phyloP scores from a whole-genome alignment of 2,888 invertebrate species.

The Dione juno region DNA sequence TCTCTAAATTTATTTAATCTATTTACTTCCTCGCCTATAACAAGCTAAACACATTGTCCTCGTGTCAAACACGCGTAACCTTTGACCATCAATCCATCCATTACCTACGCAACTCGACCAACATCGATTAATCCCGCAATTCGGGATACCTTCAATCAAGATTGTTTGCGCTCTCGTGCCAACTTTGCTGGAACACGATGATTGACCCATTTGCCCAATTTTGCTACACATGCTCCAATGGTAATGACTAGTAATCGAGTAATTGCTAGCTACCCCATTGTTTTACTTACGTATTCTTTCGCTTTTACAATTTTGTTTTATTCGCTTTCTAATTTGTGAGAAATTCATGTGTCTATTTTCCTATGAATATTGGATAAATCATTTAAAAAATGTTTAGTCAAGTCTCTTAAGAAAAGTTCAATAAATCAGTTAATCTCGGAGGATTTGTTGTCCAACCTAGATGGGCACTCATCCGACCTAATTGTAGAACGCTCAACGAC shows the following conservation, averaged over 20 bases:
- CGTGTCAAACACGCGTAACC: constrained; percentile 14
- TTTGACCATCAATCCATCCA: constrained; percentile 52
- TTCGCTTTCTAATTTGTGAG: neutral
- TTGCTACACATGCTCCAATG: constrained; percentile 28
- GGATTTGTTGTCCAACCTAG: constrained; percentile 55
- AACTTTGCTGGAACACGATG: constrained; percentile 57
- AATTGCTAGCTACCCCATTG: constrained; percentile 22
- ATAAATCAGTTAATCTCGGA: constrained; percentile 46
- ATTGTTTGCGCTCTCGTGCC: constrained; percentile 69
- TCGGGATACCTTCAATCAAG: constrained; percentile 73
- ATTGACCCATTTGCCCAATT: constrained; percentile 62
- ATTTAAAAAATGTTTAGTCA: constrained; percentile 6
- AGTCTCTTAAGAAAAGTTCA: constrained; percentile 5
- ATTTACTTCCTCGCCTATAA: neutral
- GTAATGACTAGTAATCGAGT: constrained; percentile 18
- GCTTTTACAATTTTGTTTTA: neutral
- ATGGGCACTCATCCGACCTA: constrained; percentile 69
- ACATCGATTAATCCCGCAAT: constrained; percentile 62
- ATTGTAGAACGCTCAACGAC: constrained; percentile 74
- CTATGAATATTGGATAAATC: neutral
- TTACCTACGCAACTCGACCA: constrained; percentile 41
- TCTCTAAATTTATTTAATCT: neutral
- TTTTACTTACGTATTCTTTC: neutral
- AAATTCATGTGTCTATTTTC: neutral
- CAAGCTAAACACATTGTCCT: neutral